Base-by-base conservation (phyloP, 2,888 invertebrate genomes). In the Lithophane leautieri region DNA sequence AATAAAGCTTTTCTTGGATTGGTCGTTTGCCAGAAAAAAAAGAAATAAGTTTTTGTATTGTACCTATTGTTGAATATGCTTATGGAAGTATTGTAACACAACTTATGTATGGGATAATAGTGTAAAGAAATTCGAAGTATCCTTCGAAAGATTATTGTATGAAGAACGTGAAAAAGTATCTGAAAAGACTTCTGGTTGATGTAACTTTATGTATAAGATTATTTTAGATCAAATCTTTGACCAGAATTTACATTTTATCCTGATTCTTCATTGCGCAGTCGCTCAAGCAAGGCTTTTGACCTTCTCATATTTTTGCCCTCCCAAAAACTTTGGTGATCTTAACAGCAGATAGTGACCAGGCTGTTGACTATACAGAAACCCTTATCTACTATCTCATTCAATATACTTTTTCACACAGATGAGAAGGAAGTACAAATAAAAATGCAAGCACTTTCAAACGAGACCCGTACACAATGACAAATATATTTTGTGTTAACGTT, bases 1-100 rank as follows among this genome's bases (percentile, higher is more conserved):
- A 82, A 82, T 81, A 87, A 86, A 84, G 77, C 72, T 84, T 77
- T 78, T 65, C 73, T 76, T 62, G 68, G 68, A 80, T 76, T 88
- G 79, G 84, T 84, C 56, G 62, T 54, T 60, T 77, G 86, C 86
- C 86, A 86, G 66, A 63, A 77, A 81, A 86, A 78, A 78, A 63
- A 66, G 8, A 76, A 80, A 82, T 68, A 82, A 86, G 63, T 82
- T 76, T 82, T 81, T 66, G 72, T 70, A 75, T 83, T 83, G 73
- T 73, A 44, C 12, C 16, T 47, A 78, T 65, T 25, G 50, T 19
- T 67, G 67, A 77, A 73, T 74, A 78, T 40, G 14, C 25, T 79
- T 80, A 68, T 42, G n/a, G 25, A 63, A 60, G 70, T 67, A 61
- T 73, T 73, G 82, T 77, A 9, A 50, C 19, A 76, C 2, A 25